These are phyloP conservation scores for Eristalis intricaria DNA, from an alignment of 2,888 invertebrate species.

Conservation along the genomic window DNA sequence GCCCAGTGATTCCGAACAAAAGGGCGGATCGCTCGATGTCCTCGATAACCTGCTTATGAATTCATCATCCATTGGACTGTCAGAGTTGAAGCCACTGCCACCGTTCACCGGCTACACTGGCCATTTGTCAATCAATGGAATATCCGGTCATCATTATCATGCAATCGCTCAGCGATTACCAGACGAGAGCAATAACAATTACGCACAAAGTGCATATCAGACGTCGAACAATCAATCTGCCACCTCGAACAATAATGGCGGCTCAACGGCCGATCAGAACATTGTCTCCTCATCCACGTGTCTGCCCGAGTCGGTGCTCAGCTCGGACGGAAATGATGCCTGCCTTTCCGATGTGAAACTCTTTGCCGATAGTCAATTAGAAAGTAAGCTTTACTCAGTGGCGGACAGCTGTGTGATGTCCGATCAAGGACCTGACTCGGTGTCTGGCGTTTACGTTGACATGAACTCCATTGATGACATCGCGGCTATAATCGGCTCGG, in stretches of 20 bases:
- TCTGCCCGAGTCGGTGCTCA: slow-evolving; percentile 84
- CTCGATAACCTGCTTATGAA: slow-evolving; percentile 86
- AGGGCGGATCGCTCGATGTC: slow-evolving; percentile 84
- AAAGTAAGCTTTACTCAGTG: slow-evolving; percentile 83
- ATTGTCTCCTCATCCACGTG: slow-evolving; percentile 89
- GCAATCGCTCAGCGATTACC: slow-evolving; percentile 90
- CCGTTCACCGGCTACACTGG: slow-evolving; percentile 94
- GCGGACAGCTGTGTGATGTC: slow-evolving; percentile 82
- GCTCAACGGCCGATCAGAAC: slow-evolving; percentile 84
- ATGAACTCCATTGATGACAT: slow-evolving; percentile 91
- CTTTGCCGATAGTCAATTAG: slow-evolving; percentile 83
- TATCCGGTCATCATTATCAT: slow-evolving; percentile 93
- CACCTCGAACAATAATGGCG: slow-evolving; percentile 74
- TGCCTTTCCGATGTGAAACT: slow-evolving; percentile 85
- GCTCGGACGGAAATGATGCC: slow-evolving; percentile 80
- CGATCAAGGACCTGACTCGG: slow-evolving; percentile 84
- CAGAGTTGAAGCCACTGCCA: slow-evolving; percentile 92
- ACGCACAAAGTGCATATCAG: slow-evolving; percentile 84
- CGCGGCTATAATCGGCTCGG: slow-evolving; percentile 93
- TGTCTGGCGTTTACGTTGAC: slow-evolving; percentile 83
- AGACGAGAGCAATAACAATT: slow-evolving; percentile 89
- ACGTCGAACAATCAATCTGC: slow-evolving; percentile 72
- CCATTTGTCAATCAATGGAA: slow-evolving; percentile 92
- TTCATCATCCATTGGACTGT: slow-evolving; percentile 84
- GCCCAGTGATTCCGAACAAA: slow-evolving; percentile 81